Conservation (phyloP, 1,140 invertebrate species). For the Tyrophagus putrescentiae region DNA sequence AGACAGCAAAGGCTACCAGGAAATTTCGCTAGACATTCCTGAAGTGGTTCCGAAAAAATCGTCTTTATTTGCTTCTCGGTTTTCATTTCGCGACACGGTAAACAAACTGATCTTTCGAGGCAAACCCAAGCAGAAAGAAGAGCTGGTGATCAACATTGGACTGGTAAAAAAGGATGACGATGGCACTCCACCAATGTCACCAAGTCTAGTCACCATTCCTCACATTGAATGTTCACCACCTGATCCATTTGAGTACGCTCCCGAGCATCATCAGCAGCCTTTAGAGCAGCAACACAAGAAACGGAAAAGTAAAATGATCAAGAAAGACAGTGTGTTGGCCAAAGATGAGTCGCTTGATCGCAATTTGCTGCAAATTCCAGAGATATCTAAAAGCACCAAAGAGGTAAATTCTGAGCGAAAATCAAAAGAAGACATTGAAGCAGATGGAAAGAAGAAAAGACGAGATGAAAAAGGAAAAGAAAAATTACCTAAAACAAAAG, state of each 20-base stretch:
- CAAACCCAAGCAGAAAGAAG: constrained; percentile 9
- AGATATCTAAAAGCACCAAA: not conserved
- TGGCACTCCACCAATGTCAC: not conserved
- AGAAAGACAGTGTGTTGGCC: not conserved
- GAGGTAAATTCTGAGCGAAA: not conserved
- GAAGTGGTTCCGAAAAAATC: not conserved
- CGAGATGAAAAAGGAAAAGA: not conserved
- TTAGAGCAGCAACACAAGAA: not conserved
- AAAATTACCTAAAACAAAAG: not conserved
- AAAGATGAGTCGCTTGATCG: not conserved
- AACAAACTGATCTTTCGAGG: not conserved
- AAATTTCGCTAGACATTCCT: not conserved
- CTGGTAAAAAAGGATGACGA: constrained; percentile 16
- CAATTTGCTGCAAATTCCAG: not conserved
- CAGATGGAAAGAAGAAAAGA: not conserved
- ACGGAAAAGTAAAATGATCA: not conserved
- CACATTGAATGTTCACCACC: not conserved
- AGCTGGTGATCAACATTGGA: constrained; percentile 8
- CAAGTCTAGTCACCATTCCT: not conserved
- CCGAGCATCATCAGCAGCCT: not conserved
- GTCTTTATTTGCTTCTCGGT: not conserved
- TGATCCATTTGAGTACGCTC: not conserved
- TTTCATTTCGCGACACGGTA: constrained; percentile 10
- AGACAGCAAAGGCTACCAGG: not conserved
- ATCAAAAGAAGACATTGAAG: constrained; percentile 11